Evolutionary conservation across 1,140 invertebrate genomes (phyloP).

Genomic region (Drosophila setifemur): DNA sequence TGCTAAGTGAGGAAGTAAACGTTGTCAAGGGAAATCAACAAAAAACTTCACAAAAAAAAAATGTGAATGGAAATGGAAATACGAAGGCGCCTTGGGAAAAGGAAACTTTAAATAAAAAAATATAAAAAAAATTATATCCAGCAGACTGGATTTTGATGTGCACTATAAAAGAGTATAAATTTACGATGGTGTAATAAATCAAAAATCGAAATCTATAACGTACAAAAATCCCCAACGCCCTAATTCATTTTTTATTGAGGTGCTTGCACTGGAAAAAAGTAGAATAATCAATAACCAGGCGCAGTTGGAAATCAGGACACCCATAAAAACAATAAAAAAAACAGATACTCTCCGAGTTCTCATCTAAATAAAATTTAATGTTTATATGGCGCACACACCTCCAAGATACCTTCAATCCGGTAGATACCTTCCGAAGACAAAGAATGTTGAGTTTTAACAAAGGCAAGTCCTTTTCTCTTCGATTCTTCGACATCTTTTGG

Average conservation of each 20-base stretch:
- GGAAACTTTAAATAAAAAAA: constrained; percentile 12
- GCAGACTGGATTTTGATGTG: constrained; percentile 16
- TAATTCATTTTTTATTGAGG: constrained; percentile 79
- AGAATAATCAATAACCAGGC: constrained; percentile 69
- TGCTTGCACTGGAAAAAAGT: constrained; percentile 20
- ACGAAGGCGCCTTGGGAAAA: constrained; percentile 28
- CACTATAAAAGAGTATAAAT: constrained; percentile 50
- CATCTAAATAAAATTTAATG: constrained; percentile 78
- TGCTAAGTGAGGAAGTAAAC: constrained; percentile 72
- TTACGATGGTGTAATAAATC: constrained; percentile 74
- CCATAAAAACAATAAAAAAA: constrained; percentile 72
- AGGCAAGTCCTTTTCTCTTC: constrained; percentile 42
- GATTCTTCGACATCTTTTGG: constrained; percentile 22
- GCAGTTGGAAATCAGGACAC: constrained; percentile 78
- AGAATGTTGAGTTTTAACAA: constrained; percentile 34
- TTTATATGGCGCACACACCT: constrained; percentile 68
- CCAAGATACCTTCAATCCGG: constrained; percentile 20
- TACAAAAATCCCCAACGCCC: constrained; percentile 49
- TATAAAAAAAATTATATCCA: background rate
- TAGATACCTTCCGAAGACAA: constrained; percentile 29
- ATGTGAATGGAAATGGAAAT: constrained; percentile 22
- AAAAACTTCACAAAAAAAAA: constrained; percentile 2
- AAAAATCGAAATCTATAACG: constrained; percentile 37
- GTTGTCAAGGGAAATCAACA: constrained; percentile 49
- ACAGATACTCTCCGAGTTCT: constrained; percentile 12